Base-by-base conservation (phyloP, 2,113 vertebrate genomes). In the Melanocharis versteri region DNA sequence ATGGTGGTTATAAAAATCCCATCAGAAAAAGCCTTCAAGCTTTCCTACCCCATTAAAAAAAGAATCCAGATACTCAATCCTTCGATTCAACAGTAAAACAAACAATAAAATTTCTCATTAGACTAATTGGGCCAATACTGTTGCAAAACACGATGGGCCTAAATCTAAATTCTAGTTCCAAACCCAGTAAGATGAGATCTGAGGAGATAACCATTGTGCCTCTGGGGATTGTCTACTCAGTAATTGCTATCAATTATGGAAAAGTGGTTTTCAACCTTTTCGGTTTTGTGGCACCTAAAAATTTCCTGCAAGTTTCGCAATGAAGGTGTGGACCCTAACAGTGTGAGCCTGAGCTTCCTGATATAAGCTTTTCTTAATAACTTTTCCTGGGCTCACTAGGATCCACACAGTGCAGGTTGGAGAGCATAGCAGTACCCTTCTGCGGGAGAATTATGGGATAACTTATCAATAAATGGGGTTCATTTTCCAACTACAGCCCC, bases 11-110 rank as follows among this genome's bases (percentile, higher is more conserved):
- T 92, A 96, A 96, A 97, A 97, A 96, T 72, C 86, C 64, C 72
- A 84, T 93, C 80, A 93, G 50, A 93, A 96, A 95, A 97, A 83
- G 80, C 88, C 96, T 96, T 96, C 57, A 61, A 94, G 94, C 92
- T 92, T 80, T 91, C 66, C 84, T 92, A 81, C 13, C 15, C 76
- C 83, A 95, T 94, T 93, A 70, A 88, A 81, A 93, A 80, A 92
- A 72, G 27, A 60, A 73, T 64, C 64, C 37, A 82, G 65, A 82
- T 48, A 92, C 54, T 83, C n/a, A 70, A 92, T 90, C 72, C 86
- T 90, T 92, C 39, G 16, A 87, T 92, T 95, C 86, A 90, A 88
- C 45, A 93, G 83, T 90, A 96, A 96, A 95, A 83, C 64, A 93
- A 96, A 89, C 64, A 70, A 89, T 85, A 89, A 90, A 92, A 92